Base-by-base conservation (phyloP, 1,140 invertebrate species). In the Neodiprion lecontei region DNA sequence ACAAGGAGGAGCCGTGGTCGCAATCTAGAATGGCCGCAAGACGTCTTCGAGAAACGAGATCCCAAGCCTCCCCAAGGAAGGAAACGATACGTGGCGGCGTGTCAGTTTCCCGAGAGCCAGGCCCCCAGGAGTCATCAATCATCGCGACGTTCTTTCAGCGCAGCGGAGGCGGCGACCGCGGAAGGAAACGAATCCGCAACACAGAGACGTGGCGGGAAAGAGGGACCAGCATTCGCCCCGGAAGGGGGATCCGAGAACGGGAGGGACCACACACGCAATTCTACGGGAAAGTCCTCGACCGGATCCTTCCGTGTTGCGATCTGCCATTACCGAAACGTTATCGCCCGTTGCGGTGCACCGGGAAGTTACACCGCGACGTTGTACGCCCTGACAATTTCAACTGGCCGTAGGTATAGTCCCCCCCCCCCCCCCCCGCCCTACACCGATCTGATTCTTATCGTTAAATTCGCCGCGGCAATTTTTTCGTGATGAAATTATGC, bases 181-280 rank as follows among this genome's bases (percentile, higher is more conserved):
- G 68, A 78, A 76, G n/a, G 10, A 76, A 73, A n/a, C 72, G 68
- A 76, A 75, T 40, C 47, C 21, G 75, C 67, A 77, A 77, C 75
- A 77, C 78, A 48, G 80, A 73, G 73, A 40, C 28, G 28, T 40
- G 28, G 73, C 21, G 50, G n/a, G 61, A 69, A 77, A 76, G 48
- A 40, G 28, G 28, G 28, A 40, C 28, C 28, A 40, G 28, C 28
- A 40, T 40, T 40, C 28, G 28, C 1, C 28, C 28, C 69, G 66
- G 48, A 73, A 66, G 74, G n/a, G 28, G 28, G 28, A 40, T 4
- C 28, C 1, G 28, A 68, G 77, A 79, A 75, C 72, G 77, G 73
- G 48, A 72, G 50, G 14, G 61, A 73, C 79, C 81, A 80, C 81
- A 82, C 81, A 82, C 80, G 78, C 79, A 78, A 82, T 78, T 47